Evolutionary conservation across 2,113 vertebrate genomes (phyloP), one percentile per base, ranked within the genome.

Genomic region (Bolborhynchus lineola): DNA sequence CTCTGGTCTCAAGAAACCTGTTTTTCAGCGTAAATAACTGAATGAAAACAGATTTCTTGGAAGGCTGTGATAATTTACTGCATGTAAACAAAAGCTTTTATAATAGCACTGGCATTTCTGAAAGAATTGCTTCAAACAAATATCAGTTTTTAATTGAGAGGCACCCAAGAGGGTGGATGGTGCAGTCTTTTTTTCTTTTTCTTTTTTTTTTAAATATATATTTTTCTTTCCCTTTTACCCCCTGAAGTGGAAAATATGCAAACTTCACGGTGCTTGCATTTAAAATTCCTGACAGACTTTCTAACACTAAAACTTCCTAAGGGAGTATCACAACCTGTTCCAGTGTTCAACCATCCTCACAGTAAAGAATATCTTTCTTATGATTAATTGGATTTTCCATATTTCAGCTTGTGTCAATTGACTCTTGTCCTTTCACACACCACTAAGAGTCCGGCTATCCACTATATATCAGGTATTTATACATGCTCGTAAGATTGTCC

Each of bases 21-120:
- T 52, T 97, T 93, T 93, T 86, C 35, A 94, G 86, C 92, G 49
- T 68, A 97, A 97, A 97, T 88, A 96, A 72, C 75, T 74, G 69
- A 97, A 92, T 70, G 70, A 91, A 92, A 97, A 91, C 42, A 75
- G 77, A 94, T 86, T 93, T 92, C 52, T 92, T 96, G 95, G 93
- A 94, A 96, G 96, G 92, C 8, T 85, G 35, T 50, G 88, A 86
- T 92, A 95, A 97, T 95, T 92, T 60, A 94, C 92, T 82, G 86
- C 89, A 75, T 50, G 53, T 88, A 95, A 97, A 95, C 71, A 96
- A 84, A 92, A 57, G 76, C 55, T 96, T 96, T 96, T 83, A 63
- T 94, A 97, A 82, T 53, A 84, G 68, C 59, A 41, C 12, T 79
- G 90, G 82, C 76, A 92, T 76, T 95, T 93, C 69, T 90, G 10